Conservation (phyloP, 92 coral and sea anemone genomes). For the Epizoanthus ramosus region DNA sequence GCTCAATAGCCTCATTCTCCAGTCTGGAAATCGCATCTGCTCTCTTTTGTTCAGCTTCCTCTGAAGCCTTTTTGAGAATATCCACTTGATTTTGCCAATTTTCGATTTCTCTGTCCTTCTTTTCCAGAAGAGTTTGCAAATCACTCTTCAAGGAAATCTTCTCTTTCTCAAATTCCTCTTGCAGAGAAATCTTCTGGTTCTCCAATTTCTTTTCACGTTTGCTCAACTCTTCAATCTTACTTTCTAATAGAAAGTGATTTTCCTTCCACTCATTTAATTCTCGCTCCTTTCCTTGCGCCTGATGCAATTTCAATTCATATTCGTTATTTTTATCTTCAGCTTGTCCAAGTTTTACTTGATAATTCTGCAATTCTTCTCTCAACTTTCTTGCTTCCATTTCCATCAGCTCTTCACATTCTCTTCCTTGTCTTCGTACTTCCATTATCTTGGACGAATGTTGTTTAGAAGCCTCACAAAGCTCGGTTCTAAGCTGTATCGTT, state of each 20-base stretch:
- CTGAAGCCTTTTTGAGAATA: constrained; percentile 33
- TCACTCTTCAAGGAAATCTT: constrained; percentile 25
- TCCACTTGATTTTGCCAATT: constrained; percentile 36
- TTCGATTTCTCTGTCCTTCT: constrained; percentile 28
- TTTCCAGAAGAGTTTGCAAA: constrained; percentile 31
- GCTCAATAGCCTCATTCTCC: constrained; percentile 40
- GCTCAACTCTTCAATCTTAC: constrained; percentile 40
- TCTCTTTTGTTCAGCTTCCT: constrained; percentile 29
- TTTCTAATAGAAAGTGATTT: constrained; percentile 28
- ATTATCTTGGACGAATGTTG: constrained; percentile 71
- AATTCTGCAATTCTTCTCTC: constrained; percentile 52
- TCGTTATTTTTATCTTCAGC: constrained; percentile 52
- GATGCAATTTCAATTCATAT: constrained; percentile 48
- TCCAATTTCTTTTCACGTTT: constrained; percentile 37
- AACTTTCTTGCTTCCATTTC: constrained; percentile 63
- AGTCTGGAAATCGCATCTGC: constrained; percentile 12
- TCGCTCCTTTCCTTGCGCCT: constrained; percentile 29
- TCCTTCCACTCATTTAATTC: constrained; percentile 33
- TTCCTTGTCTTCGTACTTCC: constrained; percentile 59
- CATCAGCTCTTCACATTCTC: constrained; percentile 61
- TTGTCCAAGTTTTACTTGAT: constrained; percentile 62
- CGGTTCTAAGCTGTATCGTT: constrained; percentile 55
- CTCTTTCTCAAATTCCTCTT: constrained; percentile 19
- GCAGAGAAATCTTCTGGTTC: background rate
- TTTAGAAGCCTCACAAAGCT: constrained; percentile 72